These are phyloP conservation scores for Meteorus cinctellus DNA, from an alignment of 2,888 invertebrate genomes.

Conservation along the genomic window DNA sequence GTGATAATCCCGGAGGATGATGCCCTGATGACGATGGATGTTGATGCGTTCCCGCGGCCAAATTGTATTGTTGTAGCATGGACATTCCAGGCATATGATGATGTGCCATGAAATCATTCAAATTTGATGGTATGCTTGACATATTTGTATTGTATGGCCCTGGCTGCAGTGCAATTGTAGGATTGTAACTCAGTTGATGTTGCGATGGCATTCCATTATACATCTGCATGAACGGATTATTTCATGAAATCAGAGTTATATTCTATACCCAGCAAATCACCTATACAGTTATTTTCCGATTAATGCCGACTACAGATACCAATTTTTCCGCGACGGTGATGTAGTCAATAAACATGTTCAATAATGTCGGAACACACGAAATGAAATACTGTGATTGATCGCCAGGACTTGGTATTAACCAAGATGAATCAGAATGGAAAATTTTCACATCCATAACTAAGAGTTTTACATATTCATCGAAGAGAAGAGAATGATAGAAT, in stretches of 20 bases:
- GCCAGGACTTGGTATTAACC: no score
- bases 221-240: slow-evolving; percentile 55
- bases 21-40: slow-evolving; percentile 56
- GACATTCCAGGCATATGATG: slow-evolving; percentile 62
- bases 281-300: no score
- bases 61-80: slow-evolving; percentile 66
- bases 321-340: no score
- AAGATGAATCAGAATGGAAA: no score
- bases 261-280: not conserved
- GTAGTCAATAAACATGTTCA: no score
- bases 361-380: no score
- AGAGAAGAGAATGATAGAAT: no score
- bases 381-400: no score
- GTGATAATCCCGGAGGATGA: slow-evolving; percentile 46
- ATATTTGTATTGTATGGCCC: slow-evolving; percentile 62
- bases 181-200: slow-evolving; percentile 59
- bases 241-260: not conserved
- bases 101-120: slow-evolving; percentile 63
- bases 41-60: slow-evolving; percentile 63
- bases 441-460: no score
- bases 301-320: no score
- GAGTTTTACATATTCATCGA: no score
- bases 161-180: slow-evolving; percentile 55
- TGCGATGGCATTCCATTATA: slow-evolving; percentile 67
- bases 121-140: slow-evolving; percentile 55